A percentile compares a stretch with the other conserved stretches of the same genome.
phyloP scores from a whole-genome alignment of 2,113 vertebrate genomes.

The Pandion haliaetus region DNA sequence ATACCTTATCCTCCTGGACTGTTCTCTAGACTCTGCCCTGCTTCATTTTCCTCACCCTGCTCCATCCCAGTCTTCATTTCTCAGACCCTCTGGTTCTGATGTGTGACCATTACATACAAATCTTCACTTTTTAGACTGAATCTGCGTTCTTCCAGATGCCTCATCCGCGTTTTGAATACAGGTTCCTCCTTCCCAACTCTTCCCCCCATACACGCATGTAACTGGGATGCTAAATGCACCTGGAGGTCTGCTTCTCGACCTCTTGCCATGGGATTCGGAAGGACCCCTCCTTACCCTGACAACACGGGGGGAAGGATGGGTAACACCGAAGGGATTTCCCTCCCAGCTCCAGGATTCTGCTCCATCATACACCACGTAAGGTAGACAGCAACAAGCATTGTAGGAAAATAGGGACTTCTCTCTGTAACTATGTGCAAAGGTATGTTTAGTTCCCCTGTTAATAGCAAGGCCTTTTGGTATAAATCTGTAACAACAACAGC shows the following conservation, averaged over 20 bases:
- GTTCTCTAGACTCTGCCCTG: neutral
- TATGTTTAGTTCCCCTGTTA: neutral
- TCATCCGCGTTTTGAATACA: neutral
- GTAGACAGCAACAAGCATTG: neutral
- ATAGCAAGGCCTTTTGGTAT: neutral
- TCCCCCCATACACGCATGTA: rapidly evolving
- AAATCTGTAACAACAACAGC: neutral
- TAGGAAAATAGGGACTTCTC: neutral
- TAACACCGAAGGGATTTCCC: neutral
- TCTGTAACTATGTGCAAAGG: neutral
- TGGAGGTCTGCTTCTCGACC: neutral
- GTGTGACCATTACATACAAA: neutral
- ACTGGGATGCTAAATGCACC: neutral
- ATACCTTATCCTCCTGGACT: neutral
- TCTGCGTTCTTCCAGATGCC: neutral
- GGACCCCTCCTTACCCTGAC: neutral
- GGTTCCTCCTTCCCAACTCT: neutral
- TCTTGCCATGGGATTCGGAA: neutral
- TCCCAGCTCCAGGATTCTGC: neutral
- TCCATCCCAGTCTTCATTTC: neutral
- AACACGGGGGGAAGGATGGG: neutral
- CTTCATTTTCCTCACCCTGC: neutral
- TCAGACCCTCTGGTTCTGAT: neutral
- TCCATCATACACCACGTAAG: neutral
- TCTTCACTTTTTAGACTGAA: neutral